phyloP scores from a whole-genome alignment of 2,113 vertebrate species.

The Aix galericulata region DNA sequence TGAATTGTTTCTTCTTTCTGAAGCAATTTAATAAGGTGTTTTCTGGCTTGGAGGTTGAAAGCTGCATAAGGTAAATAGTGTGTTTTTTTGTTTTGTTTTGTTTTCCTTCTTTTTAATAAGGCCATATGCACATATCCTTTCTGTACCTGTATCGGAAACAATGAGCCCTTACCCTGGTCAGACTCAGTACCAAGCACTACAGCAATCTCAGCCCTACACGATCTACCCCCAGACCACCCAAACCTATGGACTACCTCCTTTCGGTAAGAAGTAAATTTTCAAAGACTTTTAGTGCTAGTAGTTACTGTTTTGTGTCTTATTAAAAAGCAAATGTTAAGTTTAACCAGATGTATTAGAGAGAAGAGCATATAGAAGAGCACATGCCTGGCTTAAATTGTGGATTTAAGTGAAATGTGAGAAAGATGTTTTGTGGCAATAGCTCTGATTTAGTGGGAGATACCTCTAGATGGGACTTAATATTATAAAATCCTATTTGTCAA shows the following conservation, averaged over 20 bases:
- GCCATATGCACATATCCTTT: constrained; percentile 83
- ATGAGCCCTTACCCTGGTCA: constrained; percentile 87
- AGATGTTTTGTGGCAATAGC: background rate
- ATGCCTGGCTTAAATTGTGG: background rate
- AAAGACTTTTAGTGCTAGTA: background rate
- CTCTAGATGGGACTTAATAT: background rate
- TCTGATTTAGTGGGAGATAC: background rate
- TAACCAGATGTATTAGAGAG: background rate
- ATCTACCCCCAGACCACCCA: constrained; percentile 92
- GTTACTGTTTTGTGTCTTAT: background rate
- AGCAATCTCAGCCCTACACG: constrained; percentile 89
- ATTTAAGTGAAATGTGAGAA: background rate
- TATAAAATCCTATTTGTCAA: background rate
- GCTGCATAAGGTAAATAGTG: background rate
- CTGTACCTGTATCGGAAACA: constrained; percentile 83
- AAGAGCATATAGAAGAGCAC: background rate
- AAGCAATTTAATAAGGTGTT: background rate
- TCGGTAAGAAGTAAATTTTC: constrained; percentile 82
- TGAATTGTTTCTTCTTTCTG: background rate
- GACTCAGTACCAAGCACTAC: constrained; percentile 87
- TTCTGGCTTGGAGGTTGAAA: background rate
- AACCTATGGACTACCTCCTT: constrained; percentile 96
- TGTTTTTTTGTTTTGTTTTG: background rate
- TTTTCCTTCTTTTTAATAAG: constrained; percentile 65
- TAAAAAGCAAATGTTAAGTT: background rate